Conservation (phyloP, 2,888 invertebrate species). For the Temnothorax rugatulus region DNA sequence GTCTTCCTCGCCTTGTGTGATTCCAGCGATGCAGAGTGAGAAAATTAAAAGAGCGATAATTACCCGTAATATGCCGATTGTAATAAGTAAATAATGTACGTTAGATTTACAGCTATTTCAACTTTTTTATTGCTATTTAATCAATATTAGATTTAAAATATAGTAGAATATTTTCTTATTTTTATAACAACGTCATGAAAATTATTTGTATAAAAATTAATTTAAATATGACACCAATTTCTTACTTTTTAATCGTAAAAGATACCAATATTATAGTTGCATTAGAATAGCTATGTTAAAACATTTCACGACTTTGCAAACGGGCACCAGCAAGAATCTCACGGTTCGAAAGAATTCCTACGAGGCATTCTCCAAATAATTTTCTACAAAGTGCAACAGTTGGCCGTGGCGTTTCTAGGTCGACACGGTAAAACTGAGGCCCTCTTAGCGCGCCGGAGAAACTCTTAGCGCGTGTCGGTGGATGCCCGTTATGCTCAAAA, state of each 20-base stretch:
- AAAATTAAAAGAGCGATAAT: slow-evolving; percentile 5
- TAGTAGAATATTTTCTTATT: background rate
- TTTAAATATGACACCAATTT: background rate
- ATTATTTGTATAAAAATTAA: background rate
- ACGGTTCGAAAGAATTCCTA: slow-evolving; percentile 11
- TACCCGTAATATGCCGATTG: background rate
- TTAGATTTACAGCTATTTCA: background rate
- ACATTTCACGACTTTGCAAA: slow-evolving; percentile 2
- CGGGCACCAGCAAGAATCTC: background rate
- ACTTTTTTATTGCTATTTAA: background rate
- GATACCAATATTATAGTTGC: background rate
- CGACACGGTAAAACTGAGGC: slow-evolving; percentile 39
- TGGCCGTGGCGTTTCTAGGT: slow-evolving; percentile 59
- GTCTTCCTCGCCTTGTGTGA: background rate
- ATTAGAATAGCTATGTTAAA: background rate
- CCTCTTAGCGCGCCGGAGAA: slow-evolving; percentile 17
- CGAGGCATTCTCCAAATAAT: slow-evolving; percentile 39
- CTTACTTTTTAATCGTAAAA: background rate
- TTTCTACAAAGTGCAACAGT: slow-evolving; percentile 64
- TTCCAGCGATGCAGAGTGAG: too few species aligned
- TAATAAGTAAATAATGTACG: background rate
- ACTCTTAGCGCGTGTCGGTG: slow-evolving; percentile 37
- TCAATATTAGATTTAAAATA: background rate
- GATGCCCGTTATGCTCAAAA: slow-evolving; percentile 38
- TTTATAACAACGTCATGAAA: background rate